Conservation (phyloP, 2,888 invertebrate genomes). For the Thyatira batis region DNA sequence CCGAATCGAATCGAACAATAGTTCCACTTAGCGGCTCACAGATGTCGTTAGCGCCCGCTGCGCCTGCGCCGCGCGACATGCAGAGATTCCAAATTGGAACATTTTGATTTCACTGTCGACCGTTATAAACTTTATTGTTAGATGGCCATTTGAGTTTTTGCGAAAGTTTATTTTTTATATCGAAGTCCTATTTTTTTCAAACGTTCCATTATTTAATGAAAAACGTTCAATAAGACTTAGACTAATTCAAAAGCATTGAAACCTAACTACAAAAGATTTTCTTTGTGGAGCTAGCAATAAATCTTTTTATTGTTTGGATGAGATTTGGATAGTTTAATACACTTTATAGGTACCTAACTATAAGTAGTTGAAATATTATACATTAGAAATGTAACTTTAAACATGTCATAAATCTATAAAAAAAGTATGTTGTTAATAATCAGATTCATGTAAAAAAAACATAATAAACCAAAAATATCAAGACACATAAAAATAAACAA, state of each 20-base stretch:
- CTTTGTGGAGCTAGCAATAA: background rate
- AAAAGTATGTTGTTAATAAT: no score
- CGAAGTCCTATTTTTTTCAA: background rate
- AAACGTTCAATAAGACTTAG: background rate
- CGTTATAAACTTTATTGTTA: constrained; percentile 10
- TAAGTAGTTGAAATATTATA: no score
- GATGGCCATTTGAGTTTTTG: constrained; percentile 3
- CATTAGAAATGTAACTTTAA: no score
- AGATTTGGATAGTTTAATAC: no score
- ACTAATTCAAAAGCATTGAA: background rate
- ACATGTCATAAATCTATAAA: no score
- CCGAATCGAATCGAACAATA: constrained; percentile 75
- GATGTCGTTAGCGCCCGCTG: constrained; percentile 80
- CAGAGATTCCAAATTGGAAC: constrained; percentile 62
- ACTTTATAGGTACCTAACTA: no score
- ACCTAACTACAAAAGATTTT: background rate
- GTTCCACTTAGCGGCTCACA: constrained; percentile 74
- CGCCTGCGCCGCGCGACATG: constrained; percentile 50
- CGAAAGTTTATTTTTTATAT: constrained; percentile 9
- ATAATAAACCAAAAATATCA: background rate
- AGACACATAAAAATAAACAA: constrained; percentile 4
- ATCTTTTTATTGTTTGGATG: background rate
- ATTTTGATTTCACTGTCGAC: constrained; percentile 27
- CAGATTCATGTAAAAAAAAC: no score
- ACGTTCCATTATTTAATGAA: background rate